These are phyloP conservation scores for Cheilinus undulatus DNA, from an alignment of 2,113 vertebrate genomes.

Conservation along the genomic window DNA sequence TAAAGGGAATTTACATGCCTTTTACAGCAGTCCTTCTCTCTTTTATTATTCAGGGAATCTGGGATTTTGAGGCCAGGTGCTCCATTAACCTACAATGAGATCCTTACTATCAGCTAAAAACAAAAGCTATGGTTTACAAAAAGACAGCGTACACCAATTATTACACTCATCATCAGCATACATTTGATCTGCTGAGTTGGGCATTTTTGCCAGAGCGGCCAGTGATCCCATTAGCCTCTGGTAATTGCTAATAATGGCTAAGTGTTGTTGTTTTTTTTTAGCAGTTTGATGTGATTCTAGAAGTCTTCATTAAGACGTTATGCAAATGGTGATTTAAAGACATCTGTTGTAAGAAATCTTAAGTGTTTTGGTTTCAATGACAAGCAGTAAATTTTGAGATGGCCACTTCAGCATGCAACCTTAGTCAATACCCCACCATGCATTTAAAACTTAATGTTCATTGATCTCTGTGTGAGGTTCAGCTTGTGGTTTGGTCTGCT, in stretches of 20 bases:
- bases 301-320: no score
- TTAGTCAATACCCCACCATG: background rate
- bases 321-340: background rate
- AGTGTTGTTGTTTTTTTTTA: no score
- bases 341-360: background rate
- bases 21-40: background rate
- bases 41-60: slow-evolving; percentile 50
- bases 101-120: slow-evolving; percentile 23
- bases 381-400: background rate
- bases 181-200: slow-evolving; percentile 48
- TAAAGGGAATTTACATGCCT: background rate
- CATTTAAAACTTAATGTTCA: background rate
- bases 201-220: slow-evolving; percentile 12
- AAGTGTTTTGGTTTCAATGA: background rate
- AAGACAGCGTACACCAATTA: slow-evolving; percentile 31
- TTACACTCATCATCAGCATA: slow-evolving; percentile 2
- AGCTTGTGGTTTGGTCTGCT: background rate
- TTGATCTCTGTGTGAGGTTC: slow-evolving; percentile 6
- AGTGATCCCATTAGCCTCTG: slow-evolving; percentile 48
- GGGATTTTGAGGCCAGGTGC: slow-evolving; percentile 25
- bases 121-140: slow-evolving; percentile 29
- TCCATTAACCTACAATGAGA: slow-evolving; percentile 36
- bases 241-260: slow-evolving; percentile 23
- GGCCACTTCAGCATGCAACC: no score
- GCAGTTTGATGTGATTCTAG: no score